A percentile compares a stretch with the other conserved stretches of the same genome.
Conservation (phyloP, 2,888 invertebrate genomes). For the Cremastinae sp. region DNA sequence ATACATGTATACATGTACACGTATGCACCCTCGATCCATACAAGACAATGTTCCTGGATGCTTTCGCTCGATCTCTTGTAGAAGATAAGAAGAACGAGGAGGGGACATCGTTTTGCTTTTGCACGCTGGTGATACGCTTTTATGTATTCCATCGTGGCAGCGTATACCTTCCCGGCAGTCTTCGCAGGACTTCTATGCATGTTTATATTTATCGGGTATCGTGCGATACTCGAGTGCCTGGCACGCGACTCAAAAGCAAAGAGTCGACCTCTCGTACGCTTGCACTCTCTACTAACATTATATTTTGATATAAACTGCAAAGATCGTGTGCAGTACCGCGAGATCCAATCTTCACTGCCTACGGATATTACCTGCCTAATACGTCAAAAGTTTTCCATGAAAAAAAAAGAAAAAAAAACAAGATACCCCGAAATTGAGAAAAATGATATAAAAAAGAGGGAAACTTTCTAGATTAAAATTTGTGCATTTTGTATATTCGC, state of each 20-base stretch:
- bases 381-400: slow-evolving; percentile 9
- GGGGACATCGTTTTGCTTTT: slow-evolving; percentile 30
- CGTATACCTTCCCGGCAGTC: slow-evolving; percentile 14
- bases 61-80: slow-evolving; percentile 21
- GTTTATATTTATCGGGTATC: neutral
- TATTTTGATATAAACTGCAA: slow-evolving; percentile 33
- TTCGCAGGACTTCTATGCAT: neutral
- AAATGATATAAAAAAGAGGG: slow-evolving; percentile 3
- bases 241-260: slow-evolving; percentile 41
- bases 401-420: neutral
- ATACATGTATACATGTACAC: neutral
- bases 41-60: neutral
- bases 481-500: too few species aligned
- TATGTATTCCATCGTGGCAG: slow-evolving; percentile 22
- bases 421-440: neutral
- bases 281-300: neutral
- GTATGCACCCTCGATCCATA: neutral
- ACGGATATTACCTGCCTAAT: slow-evolving; percentile 6
- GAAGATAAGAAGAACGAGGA: slow-evolving; percentile 18
- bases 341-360: slow-evolving; percentile 24
- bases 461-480: too few species aligned
- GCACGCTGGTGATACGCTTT: slow-evolving; percentile 12
- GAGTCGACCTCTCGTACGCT: slow-evolving; percentile 25
- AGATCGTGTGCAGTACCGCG: slow-evolving; percentile 20
- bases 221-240: slow-evolving; percentile 27